Percentiles rank a stretch among this genome's conserved stretches.
Conservation (phyloP, 1,140 invertebrate species). For the Oreohelix idahoensis region DNA sequence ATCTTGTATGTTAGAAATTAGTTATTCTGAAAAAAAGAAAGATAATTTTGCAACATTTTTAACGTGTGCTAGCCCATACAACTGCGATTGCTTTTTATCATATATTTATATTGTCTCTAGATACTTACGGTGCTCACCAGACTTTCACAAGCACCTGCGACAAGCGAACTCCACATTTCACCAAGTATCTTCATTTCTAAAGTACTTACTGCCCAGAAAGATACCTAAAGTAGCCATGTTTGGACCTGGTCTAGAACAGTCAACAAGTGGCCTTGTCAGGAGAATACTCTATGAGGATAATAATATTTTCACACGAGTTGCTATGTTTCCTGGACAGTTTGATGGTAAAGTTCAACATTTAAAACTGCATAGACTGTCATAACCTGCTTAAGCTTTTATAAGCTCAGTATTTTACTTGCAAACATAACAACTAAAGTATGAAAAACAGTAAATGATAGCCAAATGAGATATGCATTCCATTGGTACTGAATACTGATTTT, state of each 20-base stretch:
- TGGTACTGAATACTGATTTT: too few species aligned
- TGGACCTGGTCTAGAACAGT: conserved; percentile 68
- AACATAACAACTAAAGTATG: too few species aligned
- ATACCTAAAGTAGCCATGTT: conserved; percentile 66
- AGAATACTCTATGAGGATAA: conserved; percentile 63
- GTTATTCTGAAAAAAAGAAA: too few species aligned
- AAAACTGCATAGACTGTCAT: too few species aligned
- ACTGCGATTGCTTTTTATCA: not conserved
- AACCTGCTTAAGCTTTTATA: too few species aligned
- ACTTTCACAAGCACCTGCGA: conserved; percentile 52
- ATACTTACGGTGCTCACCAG: conserved; percentile 65
- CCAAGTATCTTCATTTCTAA: conserved; percentile 59
- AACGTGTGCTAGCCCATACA: too few species aligned
- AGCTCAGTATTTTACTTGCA: too few species aligned
- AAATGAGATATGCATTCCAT: too few species aligned
- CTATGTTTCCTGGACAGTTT: conserved; percentile 67
- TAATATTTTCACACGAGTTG: conserved; percentile 51
- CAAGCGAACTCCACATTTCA: conserved; percentile 57
- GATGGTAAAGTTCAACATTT: conserved; percentile 47
- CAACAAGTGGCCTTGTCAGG: conserved; percentile 60
- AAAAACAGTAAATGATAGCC: too few species aligned
- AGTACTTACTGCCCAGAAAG: conserved; percentile 67
- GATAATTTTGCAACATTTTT: too few species aligned
- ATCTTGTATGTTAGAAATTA: too few species aligned
- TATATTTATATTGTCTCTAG: conserved; percentile 49